These are phyloP conservation scores for Falco peregrinus DNA, from an alignment of 2,797 vertebrate species.

Conservation along the genomic window DNA sequence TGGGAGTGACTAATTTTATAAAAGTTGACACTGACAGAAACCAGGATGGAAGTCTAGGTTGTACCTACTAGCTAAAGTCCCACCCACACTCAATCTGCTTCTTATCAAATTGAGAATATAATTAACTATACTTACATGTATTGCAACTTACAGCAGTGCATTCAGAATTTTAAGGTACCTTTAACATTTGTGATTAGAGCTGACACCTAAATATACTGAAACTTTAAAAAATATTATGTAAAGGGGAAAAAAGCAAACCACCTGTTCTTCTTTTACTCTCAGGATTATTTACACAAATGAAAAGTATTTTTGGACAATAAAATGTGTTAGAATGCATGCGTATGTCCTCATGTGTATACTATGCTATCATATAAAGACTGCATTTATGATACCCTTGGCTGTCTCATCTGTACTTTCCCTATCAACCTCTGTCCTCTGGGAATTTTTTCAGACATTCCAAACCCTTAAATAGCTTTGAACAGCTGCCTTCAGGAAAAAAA, in stretches of 20 bases:
- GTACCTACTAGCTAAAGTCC: not conserved
- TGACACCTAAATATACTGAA: not conserved
- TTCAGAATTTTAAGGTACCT: not conserved
- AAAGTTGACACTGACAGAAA: not conserved
- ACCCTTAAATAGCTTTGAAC: constrained; percentile 60
- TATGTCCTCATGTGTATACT: not conserved
- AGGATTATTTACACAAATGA: not conserved
- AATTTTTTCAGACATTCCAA: constrained; percentile 50
- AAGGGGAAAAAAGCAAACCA: not conserved
- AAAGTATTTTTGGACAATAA: not conserved
- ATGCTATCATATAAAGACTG: not conserved
- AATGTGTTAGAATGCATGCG: not conserved
- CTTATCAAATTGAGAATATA: not conserved
- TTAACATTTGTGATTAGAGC: not conserved
- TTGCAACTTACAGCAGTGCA: not conserved
- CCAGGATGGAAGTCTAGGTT: not conserved
- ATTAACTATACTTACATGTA: not conserved
- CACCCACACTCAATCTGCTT: not conserved
- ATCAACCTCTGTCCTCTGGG: constrained; percentile 22
- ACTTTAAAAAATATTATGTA: not conserved
- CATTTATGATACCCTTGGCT: constrained; percentile 16
- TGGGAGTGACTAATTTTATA: not conserved
- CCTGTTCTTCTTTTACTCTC: not conserved
- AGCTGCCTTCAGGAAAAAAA: constrained; percentile 31
- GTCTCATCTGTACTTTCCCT: constrained; percentile 20